Evolutionary conservation across 2,888 invertebrate genomes (phyloP).

Genomic region (Eilema sororculum): DNA sequence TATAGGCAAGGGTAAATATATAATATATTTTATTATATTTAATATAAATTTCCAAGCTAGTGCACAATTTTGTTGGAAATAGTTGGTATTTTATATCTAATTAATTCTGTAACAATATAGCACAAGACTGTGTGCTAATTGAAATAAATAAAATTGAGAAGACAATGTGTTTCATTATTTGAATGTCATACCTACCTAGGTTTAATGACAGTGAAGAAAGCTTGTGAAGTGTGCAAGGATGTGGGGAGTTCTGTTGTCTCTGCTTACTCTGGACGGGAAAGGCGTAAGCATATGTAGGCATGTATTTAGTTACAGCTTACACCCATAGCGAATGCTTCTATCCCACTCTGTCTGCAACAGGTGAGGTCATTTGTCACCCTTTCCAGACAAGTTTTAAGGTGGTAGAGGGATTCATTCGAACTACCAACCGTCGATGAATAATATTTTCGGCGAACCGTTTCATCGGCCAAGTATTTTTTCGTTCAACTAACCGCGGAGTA

Average conservation of each 20-base stretch:
- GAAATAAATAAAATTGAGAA: conserved; percentile 77
- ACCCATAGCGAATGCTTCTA: background rate
- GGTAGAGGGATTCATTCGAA: too few species aligned
- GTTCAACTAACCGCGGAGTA: too few species aligned
- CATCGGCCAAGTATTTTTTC: too few species aligned
- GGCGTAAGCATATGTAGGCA: too few species aligned
- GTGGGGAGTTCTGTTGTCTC: too few species aligned
- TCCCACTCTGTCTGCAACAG: background rate
- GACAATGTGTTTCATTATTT: conserved; percentile 47
- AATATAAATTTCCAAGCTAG: conserved; percentile 65
- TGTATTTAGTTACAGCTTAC: background rate
- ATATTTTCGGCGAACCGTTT: too few species aligned
- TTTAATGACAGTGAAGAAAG: background rate
- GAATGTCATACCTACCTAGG: background rate
- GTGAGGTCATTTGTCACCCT: too few species aligned
- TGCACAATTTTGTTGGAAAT: conserved; percentile 79
- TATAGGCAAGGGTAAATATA: conserved; percentile 35
- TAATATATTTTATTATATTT: conserved; percentile 53
- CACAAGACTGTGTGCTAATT: conserved; percentile 80
- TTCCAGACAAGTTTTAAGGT: too few species aligned
- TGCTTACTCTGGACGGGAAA: too few species aligned
- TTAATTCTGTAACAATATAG: conserved; percentile 77
- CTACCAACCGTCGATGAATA: too few species aligned
- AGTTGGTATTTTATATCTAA: conserved; percentile 73
- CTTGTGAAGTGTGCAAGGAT: too few species aligned